Percentiles rank a stretch among this genome's conserved stretches.
Evolutionary conservation across 2,113 vertebrate genomes (phyloP).

Genomic region (Gnathonemus echidnorhynchus): DNA sequence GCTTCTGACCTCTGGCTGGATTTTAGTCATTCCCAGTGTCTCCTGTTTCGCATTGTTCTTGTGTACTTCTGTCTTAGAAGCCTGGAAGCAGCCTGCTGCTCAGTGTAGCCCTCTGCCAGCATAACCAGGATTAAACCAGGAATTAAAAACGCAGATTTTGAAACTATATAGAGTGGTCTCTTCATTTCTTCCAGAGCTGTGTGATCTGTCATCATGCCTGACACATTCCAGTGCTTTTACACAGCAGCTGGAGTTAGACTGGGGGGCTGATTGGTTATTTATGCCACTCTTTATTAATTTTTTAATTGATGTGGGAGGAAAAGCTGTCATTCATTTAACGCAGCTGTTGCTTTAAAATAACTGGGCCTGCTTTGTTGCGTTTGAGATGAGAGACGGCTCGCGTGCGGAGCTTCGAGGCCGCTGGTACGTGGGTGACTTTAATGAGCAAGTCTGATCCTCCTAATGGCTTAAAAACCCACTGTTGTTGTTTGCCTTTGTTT

Average conservation of each 20-base stretch:
- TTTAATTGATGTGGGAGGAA: not conserved
- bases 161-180: not conserved
- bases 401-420: not conserved
- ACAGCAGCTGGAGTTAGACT: not conserved
- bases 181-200: not conserved
- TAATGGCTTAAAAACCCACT: not conserved
- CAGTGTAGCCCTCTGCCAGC: not conserved
- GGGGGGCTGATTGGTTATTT: not conserved
- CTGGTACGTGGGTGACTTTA: not conserved
- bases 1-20: too few species aligned
- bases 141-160: not conserved
- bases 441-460: not conserved
- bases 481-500: not conserved
- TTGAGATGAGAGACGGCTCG: not conserved
- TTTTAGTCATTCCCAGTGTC: too few species aligned
- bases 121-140: not conserved
- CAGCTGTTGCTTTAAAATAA: not conserved
- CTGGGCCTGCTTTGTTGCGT: not conserved
- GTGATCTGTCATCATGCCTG: not conserved
- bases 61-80: too few species aligned
- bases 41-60: too few species aligned
- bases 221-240: not conserved
- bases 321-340: not conserved
- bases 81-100: not conserved
- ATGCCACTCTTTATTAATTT: not conserved